Evolutionary conservation across 2,113 vertebrate genomes (phyloP), one percentile per base, ranked within the genome.

Genomic region (Alligator sinensis): DNA sequence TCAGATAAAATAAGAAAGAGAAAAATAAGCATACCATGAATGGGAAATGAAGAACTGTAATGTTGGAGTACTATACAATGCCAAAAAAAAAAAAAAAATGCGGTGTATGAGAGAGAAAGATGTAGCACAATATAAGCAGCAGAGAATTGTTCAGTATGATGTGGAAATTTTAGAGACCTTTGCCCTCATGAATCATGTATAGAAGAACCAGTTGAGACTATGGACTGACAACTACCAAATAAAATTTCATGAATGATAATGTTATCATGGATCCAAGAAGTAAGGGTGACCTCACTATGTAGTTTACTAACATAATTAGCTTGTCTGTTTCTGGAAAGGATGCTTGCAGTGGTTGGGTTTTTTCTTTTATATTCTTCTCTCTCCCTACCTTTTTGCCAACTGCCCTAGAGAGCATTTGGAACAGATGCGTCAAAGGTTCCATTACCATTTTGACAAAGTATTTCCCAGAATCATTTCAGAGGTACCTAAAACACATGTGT

Each of bases 171-270:
- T 63, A 0, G 11, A 85, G 97, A 93, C 96, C 96, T 98, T 96
- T 97, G 96, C 89, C 96, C 96, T 96, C 57, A 83, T 96, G 97
- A 96, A 96, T 97, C 91, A 96, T 91, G 90, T 12, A 95, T 93
- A n/a, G 55, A 75, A 88, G 72, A 96, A 96, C 63, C 30, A 84
- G 68, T 2, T 54, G 92, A 93, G 87, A 38, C 80, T 78, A 28
- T 0, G 28, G 95, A 62, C 87, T 10, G 70, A 92, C 84, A 96
- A 81, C 80, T 84, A 97, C 86, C 80, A 95, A 97, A 96, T 95
- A 90, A 93, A 92, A 97, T 96, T 87, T 92, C 95, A 92, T 82
- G 95, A 97, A 96, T 96, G 89, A 90, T 64, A 94, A 93, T 93
- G 54, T 59, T 96, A 38, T 5, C 93, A 6, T 18, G 74, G 77